phyloP scores from a whole-genome alignment of 2,888 invertebrate species.

The Dimorphilus gyrociliatus region DNA sequence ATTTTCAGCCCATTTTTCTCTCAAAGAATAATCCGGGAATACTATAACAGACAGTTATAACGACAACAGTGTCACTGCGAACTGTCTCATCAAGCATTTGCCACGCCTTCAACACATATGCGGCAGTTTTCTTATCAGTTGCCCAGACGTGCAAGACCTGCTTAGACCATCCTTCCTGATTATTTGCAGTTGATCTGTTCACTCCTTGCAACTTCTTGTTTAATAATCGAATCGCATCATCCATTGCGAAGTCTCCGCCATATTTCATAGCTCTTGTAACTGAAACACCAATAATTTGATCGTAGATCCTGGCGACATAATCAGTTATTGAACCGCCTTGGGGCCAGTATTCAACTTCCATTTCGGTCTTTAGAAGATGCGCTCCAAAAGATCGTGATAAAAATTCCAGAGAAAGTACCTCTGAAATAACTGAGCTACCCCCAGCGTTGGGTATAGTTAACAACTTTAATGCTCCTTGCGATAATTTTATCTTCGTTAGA shows the following conservation, averaged over 20 bases:
- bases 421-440: slow-evolving; percentile 28
- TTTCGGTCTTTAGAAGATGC: slow-evolving; percentile 23
- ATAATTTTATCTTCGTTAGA: slow-evolving; percentile 18
- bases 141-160: slow-evolving; percentile 34
- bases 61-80: too few relatives aligned
- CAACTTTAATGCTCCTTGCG: slow-evolving; percentile 16
- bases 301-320: slow-evolving; percentile 22
- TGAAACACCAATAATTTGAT: slow-evolving; percentile 23
- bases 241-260: slow-evolving; percentile 17
- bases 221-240: slow-evolving; percentile 21
- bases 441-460: slow-evolving; percentile 29
- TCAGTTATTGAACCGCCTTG: slow-evolving; percentile 31
- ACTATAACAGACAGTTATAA: too few relatives aligned
- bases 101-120: too few relatives aligned
- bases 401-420: slow-evolving; percentile 28
- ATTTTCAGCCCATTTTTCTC: too few relatives aligned
- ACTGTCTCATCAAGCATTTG: too few relatives aligned
- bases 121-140: too few relatives aligned
- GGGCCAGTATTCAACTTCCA: slow-evolving; percentile 31
- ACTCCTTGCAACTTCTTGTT: slow-evolving; percentile 28
- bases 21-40: too few relatives aligned
- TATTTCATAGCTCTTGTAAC: slow-evolving; percentile 33
- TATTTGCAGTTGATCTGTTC: slow-evolving; percentile 17
- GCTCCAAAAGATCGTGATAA: slow-evolving; percentile 11
- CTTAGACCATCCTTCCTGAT: slow-evolving; percentile 26